Evolutionary conservation across 2,797 vertebrate genomes (phyloP).

Genomic region (Anguilla anguilla): DNA sequence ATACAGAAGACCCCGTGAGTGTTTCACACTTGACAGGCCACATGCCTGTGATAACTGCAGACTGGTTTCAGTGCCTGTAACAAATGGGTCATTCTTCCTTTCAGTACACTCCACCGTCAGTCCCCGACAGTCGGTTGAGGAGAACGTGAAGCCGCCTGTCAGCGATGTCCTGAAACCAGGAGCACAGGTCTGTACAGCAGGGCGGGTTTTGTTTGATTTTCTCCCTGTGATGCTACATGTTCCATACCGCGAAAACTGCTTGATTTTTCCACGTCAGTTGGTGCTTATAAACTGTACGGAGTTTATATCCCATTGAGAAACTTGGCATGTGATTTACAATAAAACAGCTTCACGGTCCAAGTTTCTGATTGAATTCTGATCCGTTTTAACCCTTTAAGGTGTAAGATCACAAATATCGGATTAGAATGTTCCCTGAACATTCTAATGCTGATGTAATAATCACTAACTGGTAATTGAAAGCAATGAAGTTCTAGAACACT

Average conservation of each 20-base stretch:
- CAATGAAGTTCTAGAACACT: not conserved
- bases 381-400: not conserved
- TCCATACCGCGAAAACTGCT: not conserved
- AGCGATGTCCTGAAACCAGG: constrained; percentile 51
- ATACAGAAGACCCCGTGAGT: not conserved
- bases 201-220: not conserved
- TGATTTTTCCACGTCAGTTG: not conserved
- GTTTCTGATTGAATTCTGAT: not conserved
- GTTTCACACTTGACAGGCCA: not conserved
- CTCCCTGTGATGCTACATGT: not conserved
- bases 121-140: constrained; percentile 54
- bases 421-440: not conserved
- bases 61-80: not conserved
- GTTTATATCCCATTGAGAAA: not conserved
- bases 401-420: not conserved
- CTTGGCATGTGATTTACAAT: not conserved
- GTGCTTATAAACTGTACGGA: not conserved
- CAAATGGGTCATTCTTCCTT: constrained; percentile 25
- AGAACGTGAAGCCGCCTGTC: constrained; percentile 56
- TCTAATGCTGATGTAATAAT: not conserved
- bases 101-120: constrained; percentile 59
- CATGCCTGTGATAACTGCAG: not conserved
- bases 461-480: not conserved
- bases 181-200: constrained; percentile 52
- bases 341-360: not conserved